Conservation (phyloP, 1,140 invertebrate species). For the Babylonia areolata region DNA sequence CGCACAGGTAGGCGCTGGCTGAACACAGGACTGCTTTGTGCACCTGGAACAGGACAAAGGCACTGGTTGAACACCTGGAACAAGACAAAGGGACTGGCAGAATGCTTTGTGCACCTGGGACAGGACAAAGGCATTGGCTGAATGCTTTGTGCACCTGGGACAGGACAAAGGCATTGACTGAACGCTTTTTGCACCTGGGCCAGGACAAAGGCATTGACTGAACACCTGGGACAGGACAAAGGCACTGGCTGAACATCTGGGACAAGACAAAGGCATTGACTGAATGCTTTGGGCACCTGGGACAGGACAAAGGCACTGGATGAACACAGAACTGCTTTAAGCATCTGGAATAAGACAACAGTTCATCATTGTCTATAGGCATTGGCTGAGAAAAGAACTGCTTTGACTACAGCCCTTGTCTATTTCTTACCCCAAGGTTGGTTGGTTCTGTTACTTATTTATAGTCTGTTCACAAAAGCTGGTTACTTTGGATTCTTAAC, state of each 20-base stretch:
- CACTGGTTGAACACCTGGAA: background rate
- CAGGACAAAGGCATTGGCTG: background rate
- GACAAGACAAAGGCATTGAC: constrained; percentile 38
- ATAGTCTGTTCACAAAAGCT: no score
- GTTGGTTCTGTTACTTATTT: no score
- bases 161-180: background rate
- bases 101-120: background rate
- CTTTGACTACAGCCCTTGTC: no score
- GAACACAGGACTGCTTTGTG: constrained; percentile 48
- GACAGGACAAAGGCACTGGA: background rate
- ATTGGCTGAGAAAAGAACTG: constrained; percentile 45
- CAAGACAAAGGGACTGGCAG: constrained; percentile 38
- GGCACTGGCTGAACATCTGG: background rate
- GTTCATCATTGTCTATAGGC: constrained; percentile 42
- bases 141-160: constrained; percentile 43
- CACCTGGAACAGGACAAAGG: constrained; percentile 25
- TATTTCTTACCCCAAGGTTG: no score
- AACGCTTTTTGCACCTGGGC: constrained; percentile 43
- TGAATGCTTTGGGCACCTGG: background rate
- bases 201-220: background rate
- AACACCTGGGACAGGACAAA: background rate
- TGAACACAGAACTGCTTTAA: background rate
- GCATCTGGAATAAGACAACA: constrained; percentile 32
- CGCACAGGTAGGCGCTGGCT: constrained; percentile 42
- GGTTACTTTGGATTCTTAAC: no score